Percentiles rank a stretch among this genome's conserved stretches.
These are phyloP conservation scores for Acipenser transmontanus DNA, from an alignment of 2,797 vertebrate genomes.

Conservation along the genomic window DNA sequence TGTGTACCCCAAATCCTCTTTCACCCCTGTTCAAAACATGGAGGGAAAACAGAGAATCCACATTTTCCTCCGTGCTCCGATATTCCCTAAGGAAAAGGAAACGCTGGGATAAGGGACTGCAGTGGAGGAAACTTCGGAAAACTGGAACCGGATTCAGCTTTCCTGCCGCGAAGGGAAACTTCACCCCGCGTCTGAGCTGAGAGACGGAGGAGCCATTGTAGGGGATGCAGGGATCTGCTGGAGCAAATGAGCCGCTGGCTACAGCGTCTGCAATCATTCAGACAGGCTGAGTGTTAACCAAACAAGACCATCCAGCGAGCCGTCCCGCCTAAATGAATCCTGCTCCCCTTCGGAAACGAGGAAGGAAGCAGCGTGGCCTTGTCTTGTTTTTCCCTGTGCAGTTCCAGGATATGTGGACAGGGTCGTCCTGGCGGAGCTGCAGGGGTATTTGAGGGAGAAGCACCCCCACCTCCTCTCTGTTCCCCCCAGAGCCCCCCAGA, in stretches of 20 bases:
- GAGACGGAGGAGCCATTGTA: constrained; percentile 10
- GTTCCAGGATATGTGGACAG: constrained; percentile 35
- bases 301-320: neutral
- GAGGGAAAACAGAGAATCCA: constrained; percentile 54
- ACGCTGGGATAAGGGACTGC: neutral
- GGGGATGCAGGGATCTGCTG: neutral
- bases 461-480: constrained; percentile 64
- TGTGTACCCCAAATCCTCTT: too few relatives aligned
- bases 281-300: neutral
- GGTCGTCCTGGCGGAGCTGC: constrained; percentile 36
- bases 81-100: constrained; percentile 18
- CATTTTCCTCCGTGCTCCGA: constrained; percentile 78
- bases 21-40: constrained; percentile 28
- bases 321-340: neutral
- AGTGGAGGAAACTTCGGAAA: constrained; percentile 32
- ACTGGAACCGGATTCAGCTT: constrained; percentile 46
- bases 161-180: constrained; percentile 40
- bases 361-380: neutral
- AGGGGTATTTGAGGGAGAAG: constrained; percentile 37
- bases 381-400: constrained; percentile 22
- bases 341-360: neutral
- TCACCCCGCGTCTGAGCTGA: constrained; percentile 20
- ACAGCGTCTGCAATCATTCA: neutral
- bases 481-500: constrained; percentile 53
- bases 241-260: too few relatives aligned